Conservation (phyloP, 2,888 invertebrate species). For the Crossocerus cetratus region DNA sequence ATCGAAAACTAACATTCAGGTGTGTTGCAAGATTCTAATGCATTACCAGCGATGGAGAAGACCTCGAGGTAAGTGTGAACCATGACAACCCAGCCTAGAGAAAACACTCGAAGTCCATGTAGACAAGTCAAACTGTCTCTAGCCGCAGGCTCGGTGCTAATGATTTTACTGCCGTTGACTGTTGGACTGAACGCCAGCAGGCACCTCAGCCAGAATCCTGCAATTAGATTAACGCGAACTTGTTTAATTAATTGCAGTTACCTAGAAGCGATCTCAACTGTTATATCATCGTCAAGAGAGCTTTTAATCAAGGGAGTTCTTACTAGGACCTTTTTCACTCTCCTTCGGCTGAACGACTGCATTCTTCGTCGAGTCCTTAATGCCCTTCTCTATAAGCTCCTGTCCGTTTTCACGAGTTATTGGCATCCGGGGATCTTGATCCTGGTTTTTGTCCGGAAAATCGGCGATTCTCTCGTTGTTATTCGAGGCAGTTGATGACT, state of each 20-base stretch:
- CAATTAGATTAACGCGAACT: neutral
- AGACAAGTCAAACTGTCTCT: constrained; percentile 86
- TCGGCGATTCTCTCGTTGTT: constrained; percentile 77
- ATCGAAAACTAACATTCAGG: too few species aligned
- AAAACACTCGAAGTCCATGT: constrained; percentile 87
- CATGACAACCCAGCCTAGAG: constrained; percentile 90
- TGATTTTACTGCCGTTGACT: constrained; percentile 86
- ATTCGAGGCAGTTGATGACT: constrained; percentile 72
- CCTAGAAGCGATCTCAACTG: too few species aligned
- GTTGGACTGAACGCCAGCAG: constrained; percentile 87
- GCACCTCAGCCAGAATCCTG: constrained; percentile 81
- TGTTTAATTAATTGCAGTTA: neutral
- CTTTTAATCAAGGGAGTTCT: neutral
- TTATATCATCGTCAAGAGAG: too few species aligned
- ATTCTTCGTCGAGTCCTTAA: constrained; percentile 55
- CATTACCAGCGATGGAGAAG: constrained; percentile 83
- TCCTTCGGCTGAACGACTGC: constrained; percentile 20
- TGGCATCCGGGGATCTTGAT: constrained; percentile 62
- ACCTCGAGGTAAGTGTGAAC: constrained; percentile 91
- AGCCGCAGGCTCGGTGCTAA: constrained; percentile 86
- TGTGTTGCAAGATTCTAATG: neutral
- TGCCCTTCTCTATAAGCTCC: constrained; percentile 71
- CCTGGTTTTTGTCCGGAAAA: constrained; percentile 77
- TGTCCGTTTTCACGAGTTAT: constrained; percentile 76
- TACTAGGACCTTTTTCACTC: constrained; percentile 21